Conservation (phyloP, 2,113 vertebrate species). For the Lutjanus erythropterus region DNA sequence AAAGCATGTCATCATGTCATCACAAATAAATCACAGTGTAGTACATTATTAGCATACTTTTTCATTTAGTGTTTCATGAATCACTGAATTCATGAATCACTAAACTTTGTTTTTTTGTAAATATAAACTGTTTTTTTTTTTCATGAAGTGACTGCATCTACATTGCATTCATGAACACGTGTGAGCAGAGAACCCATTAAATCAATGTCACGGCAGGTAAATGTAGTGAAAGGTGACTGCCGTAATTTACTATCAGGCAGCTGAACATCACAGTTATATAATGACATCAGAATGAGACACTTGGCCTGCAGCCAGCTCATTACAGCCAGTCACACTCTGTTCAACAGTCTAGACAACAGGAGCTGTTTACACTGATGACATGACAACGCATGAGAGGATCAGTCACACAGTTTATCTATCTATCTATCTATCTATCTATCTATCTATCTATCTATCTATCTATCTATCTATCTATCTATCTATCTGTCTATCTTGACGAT, state of each 20-base stretch:
- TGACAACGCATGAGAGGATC: not conserved
- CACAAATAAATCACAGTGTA: constrained; percentile 10
- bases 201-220: constrained; percentile 26
- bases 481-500: too few relatives aligned
- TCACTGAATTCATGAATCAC: not conserved
- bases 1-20: not conserved
- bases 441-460: too few relatives aligned
- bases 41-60: not conserved
- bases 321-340: constrained; percentile 40
- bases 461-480: not conserved
- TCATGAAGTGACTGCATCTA: not conserved
- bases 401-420: too few relatives aligned
- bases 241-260: constrained; percentile 44
- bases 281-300: constrained; percentile 39
- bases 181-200: not conserved
- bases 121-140: not conserved
- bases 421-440: not conserved
- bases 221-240: constrained; percentile 10
- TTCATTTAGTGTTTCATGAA: not conserved
- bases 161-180: not conserved
- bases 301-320: constrained; percentile 52
- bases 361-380: constrained; percentile 38
- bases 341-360: constrained; percentile 31
- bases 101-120: not conserved
- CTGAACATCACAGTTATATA: constrained; percentile 49